Evolutionary conservation across 2,888 invertebrate genomes (phyloP).

Genomic region (Diloba caeruleocephala): DNA sequence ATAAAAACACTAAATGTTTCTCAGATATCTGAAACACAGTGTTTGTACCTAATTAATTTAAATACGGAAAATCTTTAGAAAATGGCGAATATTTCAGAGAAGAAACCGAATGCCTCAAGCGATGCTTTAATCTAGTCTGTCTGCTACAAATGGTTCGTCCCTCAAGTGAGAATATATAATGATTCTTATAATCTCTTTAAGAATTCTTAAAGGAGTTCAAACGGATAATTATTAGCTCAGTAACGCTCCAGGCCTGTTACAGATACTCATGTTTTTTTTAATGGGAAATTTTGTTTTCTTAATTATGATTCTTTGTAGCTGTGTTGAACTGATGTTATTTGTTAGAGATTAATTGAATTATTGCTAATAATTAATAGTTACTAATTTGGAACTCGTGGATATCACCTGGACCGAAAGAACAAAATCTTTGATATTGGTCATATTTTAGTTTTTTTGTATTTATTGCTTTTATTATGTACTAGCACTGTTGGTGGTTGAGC

Average conservation of each 20-base stretch:
- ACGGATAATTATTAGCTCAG: slow-evolving; percentile 63
- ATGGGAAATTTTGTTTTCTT: slow-evolving; percentile 45
- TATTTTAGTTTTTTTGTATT: too few relatives aligned
- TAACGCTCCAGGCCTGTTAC: slow-evolving; percentile 36
- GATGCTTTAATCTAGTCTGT: slow-evolving; percentile 81
- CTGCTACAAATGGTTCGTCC: slow-evolving; percentile 61
- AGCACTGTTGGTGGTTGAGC: too few relatives aligned
- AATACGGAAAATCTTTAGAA: slow-evolving; percentile 19
- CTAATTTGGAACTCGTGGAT: neutral
- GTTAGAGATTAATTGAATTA: neutral
- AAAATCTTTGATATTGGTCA: too few relatives aligned
- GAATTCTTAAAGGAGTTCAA: slow-evolving; percentile 83
- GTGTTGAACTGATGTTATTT: neutral
- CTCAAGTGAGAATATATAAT: slow-evolving; percentile 84
- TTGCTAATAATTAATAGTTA: neutral
- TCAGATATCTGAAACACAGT: slow-evolving; percentile 5
- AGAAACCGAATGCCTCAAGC: slow-evolving; percentile 64
- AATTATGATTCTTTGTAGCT: slow-evolving; percentile 37
- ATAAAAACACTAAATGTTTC: neutral
- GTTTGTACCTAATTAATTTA: slow-evolving; percentile 32
- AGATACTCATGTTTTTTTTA: slow-evolving; percentile 39
- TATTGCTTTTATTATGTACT: too few relatives aligned
- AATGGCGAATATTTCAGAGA: slow-evolving; percentile 16
- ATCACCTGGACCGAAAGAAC: too few relatives aligned
- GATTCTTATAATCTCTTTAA: slow-evolving; percentile 85